A percentile compares a stretch with the other conserved stretches of the same genome.
phyloP scores from a whole-genome alignment of 2,888 invertebrate genomes.

The Caenorhabditis imperialis region DNA sequence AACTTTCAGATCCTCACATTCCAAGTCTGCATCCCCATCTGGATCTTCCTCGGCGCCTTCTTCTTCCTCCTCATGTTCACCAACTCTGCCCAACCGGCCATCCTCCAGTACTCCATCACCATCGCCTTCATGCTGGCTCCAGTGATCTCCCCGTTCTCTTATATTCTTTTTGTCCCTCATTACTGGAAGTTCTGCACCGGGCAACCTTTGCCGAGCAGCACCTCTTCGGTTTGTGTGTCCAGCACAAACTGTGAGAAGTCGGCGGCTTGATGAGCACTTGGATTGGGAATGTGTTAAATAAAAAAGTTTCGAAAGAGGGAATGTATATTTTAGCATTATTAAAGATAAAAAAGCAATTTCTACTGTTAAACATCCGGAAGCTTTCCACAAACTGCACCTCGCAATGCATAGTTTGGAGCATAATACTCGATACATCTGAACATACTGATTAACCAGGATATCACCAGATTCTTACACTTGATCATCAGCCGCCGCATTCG shows the following conservation, averaged over 20 bases:
- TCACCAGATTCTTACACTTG: background rate
- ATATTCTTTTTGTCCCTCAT: slow-evolving; percentile 40
- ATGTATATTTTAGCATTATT: too few species aligned
- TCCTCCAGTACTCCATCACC: slow-evolving; percentile 31
- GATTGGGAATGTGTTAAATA: too few species aligned
- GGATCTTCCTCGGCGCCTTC: slow-evolving; percentile 44
- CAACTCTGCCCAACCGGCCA: background rate
- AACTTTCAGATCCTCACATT: slow-evolving; percentile 34
- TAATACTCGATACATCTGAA: too few species aligned
- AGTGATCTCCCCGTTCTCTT: slow-evolving; percentile 39
- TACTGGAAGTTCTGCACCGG: slow-evolving; percentile 45
- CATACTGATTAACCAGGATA: too few species aligned
- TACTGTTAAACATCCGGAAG: background rate
- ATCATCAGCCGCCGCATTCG: slow-evolving; percentile 15
- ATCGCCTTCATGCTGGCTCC: slow-evolving; percentile 45
- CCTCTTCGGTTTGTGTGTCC: too few species aligned
- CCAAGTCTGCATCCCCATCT: slow-evolving; percentile 48
- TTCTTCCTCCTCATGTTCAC: slow-evolving; percentile 30
- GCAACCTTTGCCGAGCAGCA: too few species aligned
- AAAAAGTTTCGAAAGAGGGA: too few species aligned
- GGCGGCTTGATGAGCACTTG: too few species aligned
- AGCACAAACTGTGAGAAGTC: too few species aligned
- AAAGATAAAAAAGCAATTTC: too few species aligned
- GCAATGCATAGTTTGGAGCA: slow-evolving; percentile 1
- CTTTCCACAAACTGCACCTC: slow-evolving; percentile 9